Evolutionary conservation across 2,888 invertebrate species (phyloP).

Genomic region (Dusona sp.): DNA sequence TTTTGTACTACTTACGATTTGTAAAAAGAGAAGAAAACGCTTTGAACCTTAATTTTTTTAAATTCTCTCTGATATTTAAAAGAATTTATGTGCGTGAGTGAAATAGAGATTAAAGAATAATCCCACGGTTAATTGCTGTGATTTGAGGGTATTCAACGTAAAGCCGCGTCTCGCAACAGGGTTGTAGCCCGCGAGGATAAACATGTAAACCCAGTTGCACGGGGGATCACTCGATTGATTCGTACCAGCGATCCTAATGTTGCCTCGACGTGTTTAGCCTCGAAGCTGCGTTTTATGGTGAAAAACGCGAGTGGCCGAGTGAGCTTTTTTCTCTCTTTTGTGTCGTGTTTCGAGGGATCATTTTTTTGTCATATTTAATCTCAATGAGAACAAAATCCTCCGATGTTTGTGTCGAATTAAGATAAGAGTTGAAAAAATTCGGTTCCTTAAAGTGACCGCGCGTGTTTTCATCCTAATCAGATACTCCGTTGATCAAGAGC

Average conservation of each 20-base stretch:
- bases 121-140: not conserved
- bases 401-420: conserved; percentile 1
- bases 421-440: not conserved
- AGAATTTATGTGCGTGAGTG: not conserved
- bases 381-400: not conserved
- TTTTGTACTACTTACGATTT: not conserved
- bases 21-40: not conserved
- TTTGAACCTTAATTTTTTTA: not conserved
- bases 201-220: not conserved
- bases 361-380: not conserved
- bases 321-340: conserved; percentile 22
- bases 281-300: not conserved
- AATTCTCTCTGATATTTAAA: not conserved
- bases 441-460: not conserved
- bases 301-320: conserved; percentile 48
- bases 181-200: not conserved
- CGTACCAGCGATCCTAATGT: not conserved
- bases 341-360: not conserved
- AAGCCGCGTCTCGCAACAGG: conserved; percentile 11
- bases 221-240: conserved; percentile 11
- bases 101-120: not conserved
- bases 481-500: not conserved
- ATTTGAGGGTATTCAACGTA: not conserved
- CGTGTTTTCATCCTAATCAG: conserved; percentile 8
- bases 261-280: not conserved